These are phyloP conservation scores for Phocoena sinus DNA, from an alignment of 2,113 vertebrate species.

Conservation along the genomic window DNA sequence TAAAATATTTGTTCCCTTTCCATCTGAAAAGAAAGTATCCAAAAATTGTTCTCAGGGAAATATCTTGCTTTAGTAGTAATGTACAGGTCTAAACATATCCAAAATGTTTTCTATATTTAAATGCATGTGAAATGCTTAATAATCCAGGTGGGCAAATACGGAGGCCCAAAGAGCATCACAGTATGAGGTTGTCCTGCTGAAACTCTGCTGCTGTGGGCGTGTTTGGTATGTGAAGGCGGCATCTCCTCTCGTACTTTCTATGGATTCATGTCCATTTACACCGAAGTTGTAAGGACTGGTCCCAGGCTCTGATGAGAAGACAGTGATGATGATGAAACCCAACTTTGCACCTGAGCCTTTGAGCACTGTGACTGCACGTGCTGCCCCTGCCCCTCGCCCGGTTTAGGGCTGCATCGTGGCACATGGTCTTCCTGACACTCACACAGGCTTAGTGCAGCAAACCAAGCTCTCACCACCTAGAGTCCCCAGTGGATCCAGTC, in stretches of 20 bases:
- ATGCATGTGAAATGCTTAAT: background rate
- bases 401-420: constrained; percentile 26
- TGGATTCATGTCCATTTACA: constrained; percentile 52
- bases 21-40: background rate
- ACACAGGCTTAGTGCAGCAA: background rate
- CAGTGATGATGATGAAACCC: constrained; percentile 50
- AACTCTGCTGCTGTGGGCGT: background rate
- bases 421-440: background rate
- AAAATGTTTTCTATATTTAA: background rate
- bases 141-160: background rate
- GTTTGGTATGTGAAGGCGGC: background rate
- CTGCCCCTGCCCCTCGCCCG: constrained; percentile 18
- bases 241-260: constrained; percentile 10
- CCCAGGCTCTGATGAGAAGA: constrained; percentile 63
- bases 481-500: background rate
- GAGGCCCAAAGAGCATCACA: background rate
- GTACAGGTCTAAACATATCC: background rate
- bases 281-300: background rate
- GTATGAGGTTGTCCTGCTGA: background rate
- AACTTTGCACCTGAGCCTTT: constrained; percentile 36
- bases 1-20: background rate
- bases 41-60: background rate
- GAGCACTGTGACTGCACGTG: background rate
- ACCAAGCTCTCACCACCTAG: background rate
- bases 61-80: background rate